Evolutionary conservation across 1,140 invertebrate genomes (phyloP), one percentile per base, ranked within the genome.

Genomic region (Nymphalis io): DNA sequence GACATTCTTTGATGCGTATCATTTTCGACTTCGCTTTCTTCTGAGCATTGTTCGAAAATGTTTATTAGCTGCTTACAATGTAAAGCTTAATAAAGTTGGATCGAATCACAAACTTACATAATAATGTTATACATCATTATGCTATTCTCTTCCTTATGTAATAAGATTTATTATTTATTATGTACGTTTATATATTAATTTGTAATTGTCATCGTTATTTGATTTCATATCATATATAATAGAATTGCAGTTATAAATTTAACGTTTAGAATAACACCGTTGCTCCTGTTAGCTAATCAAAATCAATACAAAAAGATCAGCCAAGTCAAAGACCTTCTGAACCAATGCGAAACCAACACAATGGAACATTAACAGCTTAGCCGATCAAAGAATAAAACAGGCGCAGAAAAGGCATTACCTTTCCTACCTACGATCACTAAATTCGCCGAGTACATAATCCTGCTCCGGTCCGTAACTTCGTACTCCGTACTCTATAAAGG

Each of bases 361-460:
- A 84, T 82, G 76, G 82, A 55, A 72, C 80, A 78, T 82, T 79
- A 83, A 76, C 67, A 75, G 73, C 71, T 72, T 70, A 78, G 81
- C 76, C 67, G 68, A 69, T 55, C 81, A 83, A 67, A 83, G 79
- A 81, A 65, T 79, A 78, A 82, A 78, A 73, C 60, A 74, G 64
- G 51, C 66, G 51, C 78, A 75, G 72, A 73, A 59, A 44, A 60
- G 74, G 53, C 72, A 68, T 58, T 53, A 60, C 62, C 67, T 79
- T 72, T 77, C 73, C 63, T 80, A 76, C 78, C 76, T 80, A 78
- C 76, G 70, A 70, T 68, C 70, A 73, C 70, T 74, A 74, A 79
- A 82, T 80, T 80, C 72, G 60, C 70, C 57, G 66, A 72, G 40
- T 63, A 70, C 66, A 64, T 80, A 76, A 73, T 76, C 74, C 62